Conservation (phyloP, 92 coral and sea anemone species). For the Phenganax marumi region DNA sequence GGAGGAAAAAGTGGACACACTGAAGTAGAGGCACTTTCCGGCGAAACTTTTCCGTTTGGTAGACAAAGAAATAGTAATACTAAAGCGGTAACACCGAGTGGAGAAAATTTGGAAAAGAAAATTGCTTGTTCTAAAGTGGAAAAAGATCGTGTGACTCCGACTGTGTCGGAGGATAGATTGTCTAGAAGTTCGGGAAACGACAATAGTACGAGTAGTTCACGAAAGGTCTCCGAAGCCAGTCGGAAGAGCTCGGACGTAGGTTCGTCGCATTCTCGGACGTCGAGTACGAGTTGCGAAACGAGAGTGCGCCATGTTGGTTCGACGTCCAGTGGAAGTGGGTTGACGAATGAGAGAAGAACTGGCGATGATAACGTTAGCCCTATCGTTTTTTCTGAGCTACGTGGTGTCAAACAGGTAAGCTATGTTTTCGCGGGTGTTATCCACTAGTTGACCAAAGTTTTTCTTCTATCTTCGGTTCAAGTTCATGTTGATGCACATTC, state of each 20-base stretch:
- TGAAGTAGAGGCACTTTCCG: slow-evolving; percentile 4
- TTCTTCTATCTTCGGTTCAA: too few relatives aligned
- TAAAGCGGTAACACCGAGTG: not conserved
- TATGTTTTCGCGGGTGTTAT: not conserved
- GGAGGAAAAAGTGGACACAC: not conserved
- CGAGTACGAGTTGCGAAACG: slow-evolving; percentile 16
- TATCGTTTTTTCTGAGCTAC: too few relatives aligned
- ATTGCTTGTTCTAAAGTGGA: not conserved
- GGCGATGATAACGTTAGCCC: not conserved
- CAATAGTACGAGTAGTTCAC: slow-evolving; percentile 17
- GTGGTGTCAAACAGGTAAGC: not conserved
- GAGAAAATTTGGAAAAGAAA: not conserved
- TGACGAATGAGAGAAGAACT: not conserved
- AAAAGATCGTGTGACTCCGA: not conserved
- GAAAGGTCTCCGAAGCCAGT: slow-evolving; percentile 23
- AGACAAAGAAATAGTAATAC: not conserved
- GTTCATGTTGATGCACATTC: too few relatives aligned
- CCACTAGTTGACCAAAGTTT: too few relatives aligned
- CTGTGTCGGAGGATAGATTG: not conserved
- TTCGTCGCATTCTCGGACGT: slow-evolving; percentile 33
- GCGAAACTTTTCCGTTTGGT: not conserved
- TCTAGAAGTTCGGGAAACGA: not conserved
- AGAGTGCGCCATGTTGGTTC: slow-evolving; percentile 36
- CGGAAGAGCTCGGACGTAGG: slow-evolving; percentile 37
- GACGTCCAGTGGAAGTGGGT: not conserved